Evolutionary conservation across 2,888 invertebrate genomes (phyloP).

Genomic region (Alloscopus bannaensis): DNA sequence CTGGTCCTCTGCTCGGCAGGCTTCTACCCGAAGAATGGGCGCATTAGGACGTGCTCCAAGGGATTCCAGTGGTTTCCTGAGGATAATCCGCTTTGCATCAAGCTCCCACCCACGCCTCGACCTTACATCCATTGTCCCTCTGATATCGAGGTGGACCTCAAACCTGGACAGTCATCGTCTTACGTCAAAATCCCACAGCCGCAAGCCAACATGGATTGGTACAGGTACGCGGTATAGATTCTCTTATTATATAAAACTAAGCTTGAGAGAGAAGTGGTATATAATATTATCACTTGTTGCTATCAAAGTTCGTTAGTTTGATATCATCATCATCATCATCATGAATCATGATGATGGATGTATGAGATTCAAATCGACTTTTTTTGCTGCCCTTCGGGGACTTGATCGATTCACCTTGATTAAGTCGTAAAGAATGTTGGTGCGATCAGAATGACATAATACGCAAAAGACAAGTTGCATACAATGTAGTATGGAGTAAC

Average conservation of each 20-base stretch:
- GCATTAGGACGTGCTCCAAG: conserved; percentile 72
- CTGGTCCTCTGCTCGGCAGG: conserved; percentile 72
- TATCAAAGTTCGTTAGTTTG: too few species aligned
- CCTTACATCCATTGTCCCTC: conserved; percentile 82
- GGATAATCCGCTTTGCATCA: conserved; percentile 73
- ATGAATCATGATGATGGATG: too few species aligned
- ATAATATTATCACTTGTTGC: conserved; percentile 7
- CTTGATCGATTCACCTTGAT: too few species aligned
- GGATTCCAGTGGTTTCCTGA: conserved; percentile 72
- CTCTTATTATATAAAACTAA: too few species aligned
- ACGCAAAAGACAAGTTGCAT: too few species aligned
- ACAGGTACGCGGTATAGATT: conserved; percentile 76
- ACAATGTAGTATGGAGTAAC: too few species aligned
- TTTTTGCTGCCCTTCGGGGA: too few species aligned
- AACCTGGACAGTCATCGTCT: conserved; percentile 77
- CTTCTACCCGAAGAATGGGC: conserved; percentile 73
- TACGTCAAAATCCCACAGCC: conserved; percentile 78
- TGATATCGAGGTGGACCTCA: conserved; percentile 79
- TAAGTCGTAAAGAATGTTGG: too few species aligned
- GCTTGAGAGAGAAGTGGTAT: too few species aligned
- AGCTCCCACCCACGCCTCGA: conserved; percentile 74
- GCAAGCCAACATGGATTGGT: conserved; percentile 82
- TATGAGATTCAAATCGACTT: too few species aligned
- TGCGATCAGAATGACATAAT: too few species aligned
- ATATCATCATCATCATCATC: too few species aligned